A percentile compares a stretch with the other conserved stretches of the same genome.
These are phyloP conservation scores for Drosophila dives DNA, from an alignment of 2,888 invertebrate genomes.

Conservation along the genomic window DNA sequence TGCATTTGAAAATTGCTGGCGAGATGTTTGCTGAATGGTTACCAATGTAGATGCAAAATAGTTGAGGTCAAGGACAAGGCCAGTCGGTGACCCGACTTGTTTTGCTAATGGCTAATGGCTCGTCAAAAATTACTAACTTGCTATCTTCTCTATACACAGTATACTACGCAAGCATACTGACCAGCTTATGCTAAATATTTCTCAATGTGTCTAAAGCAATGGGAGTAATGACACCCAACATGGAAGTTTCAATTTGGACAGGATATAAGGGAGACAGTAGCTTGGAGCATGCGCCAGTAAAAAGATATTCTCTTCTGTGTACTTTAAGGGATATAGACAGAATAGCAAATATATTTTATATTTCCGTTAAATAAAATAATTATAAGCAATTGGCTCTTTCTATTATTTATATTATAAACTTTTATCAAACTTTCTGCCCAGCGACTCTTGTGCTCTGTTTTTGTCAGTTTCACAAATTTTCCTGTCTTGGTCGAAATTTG, in stretches of 20 bases:
- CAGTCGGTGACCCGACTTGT: neutral
- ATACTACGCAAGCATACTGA: neutral
- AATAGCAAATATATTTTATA: neutral
- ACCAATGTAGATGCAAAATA: conserved; percentile 3
- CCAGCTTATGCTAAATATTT: neutral
- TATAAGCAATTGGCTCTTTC: neutral
- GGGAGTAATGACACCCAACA: neutral
- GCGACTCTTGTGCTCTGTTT: no score
- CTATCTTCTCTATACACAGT: neutral
- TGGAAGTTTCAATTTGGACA: neutral
- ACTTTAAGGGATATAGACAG: neutral
- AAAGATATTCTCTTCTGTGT: neutral
- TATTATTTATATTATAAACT: neutral
- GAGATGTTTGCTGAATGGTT: neutral
- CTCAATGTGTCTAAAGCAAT: neutral
- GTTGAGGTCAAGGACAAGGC: conserved; percentile 44
- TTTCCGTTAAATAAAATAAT: neutral
- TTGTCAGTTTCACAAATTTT: neutral
- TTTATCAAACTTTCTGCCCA: no score
- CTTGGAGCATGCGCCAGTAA: neutral
- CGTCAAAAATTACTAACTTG: conserved; percentile 22
- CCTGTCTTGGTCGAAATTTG: neutral
- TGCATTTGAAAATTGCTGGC: neutral
- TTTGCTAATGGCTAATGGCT: conserved; percentile 6
- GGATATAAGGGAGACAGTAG: neutral